phyloP scores from a whole-genome alignment of 2,888 invertebrate genomes.

The Phalera bucephala region DNA sequence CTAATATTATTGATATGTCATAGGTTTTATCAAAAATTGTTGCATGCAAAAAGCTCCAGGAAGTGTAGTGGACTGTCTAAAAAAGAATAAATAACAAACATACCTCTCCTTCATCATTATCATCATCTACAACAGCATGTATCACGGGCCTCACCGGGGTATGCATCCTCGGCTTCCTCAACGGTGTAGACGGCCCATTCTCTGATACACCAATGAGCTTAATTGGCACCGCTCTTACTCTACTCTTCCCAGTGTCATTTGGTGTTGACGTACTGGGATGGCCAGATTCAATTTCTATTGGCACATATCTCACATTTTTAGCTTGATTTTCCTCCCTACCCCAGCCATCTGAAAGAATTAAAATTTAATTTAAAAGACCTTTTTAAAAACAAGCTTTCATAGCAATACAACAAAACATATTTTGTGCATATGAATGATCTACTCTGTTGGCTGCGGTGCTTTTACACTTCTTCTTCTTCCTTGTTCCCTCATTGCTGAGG shows the following conservation, averaged over 20 bases:
- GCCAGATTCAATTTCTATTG: conserved; percentile 62
- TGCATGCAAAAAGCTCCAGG: too few relatives aligned
- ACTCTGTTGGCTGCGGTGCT: too few relatives aligned
- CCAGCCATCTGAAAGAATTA: conserved; percentile 47
- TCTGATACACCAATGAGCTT: conserved; percentile 49
- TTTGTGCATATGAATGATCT: too few relatives aligned
- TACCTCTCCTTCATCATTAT: conserved; percentile 62
- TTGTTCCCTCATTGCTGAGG: too few relatives aligned
- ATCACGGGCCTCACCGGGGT: conserved; percentile 55
- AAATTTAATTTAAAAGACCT: conserved; percentile 4
- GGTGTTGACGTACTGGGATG: conserved; percentile 77
- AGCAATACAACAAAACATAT: too few relatives aligned
- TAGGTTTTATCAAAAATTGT: too few relatives aligned
- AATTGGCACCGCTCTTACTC: conserved; percentile 50
- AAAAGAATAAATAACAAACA: too few relatives aligned
- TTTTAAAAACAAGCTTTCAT: too few relatives aligned
- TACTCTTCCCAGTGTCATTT: conserved; percentile 41
- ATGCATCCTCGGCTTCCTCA: conserved; percentile 54
- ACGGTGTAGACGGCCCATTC: conserved; percentile 50
- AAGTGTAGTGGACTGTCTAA: too few relatives aligned
- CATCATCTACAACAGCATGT: conserved; percentile 59
- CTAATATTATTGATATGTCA: too few relatives aligned
- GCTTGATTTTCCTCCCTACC: conserved; percentile 40
- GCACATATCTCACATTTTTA: conserved; percentile 66
- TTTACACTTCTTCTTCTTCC: too few relatives aligned